Base-by-base conservation (phyloP, 2,113 vertebrate genomes). In the Uria lomvia region DNA sequence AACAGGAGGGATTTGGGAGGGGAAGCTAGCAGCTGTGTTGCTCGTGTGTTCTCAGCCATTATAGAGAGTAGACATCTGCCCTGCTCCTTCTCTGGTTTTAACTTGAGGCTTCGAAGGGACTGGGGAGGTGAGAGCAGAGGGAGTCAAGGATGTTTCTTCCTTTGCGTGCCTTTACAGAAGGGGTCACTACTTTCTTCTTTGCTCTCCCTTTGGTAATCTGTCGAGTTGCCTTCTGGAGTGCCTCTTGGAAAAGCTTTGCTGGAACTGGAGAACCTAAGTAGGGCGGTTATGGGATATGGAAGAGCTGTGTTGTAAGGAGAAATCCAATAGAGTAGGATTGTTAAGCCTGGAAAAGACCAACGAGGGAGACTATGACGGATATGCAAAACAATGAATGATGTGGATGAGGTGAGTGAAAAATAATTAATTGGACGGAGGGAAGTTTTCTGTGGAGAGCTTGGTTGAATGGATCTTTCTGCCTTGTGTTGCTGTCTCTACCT, bases 371-470 rank as follows among this genome's bases (percentile, higher is more conserved):
- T 34, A n/a, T 27, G 62, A 59, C 26, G 47, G 32, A 74, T 60
- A 7, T 0, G 0, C 47, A 88, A 82, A 92, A 79, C 42, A 79
- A 19, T 88, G 71, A 2, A 3, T 68, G 38, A 50, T 72, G 38
- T 68, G 53, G 49, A 66, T 0, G 5, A 85, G 19, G 9, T 43
- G n/a, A 82, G 43, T 71, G 12, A 66, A 86, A 58, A 34, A 52
- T 19, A 40, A 42, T 5, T 9, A n/a, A n/a, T 36, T 1, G 3
- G 42, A 9, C 0, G 4, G 52, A 52, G 10, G 49, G 34, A 68
- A 43, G 13, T 42, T 62, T 84, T 77, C 59, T 67, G 42, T 50
- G 47, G 42, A 78, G 76, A 80, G 6, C 42, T 45, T 40, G 34
- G 6, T 2, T 58, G 76, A 77, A 29, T 11, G 73, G 43, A 36